These are phyloP conservation scores for Pristis pectinata DNA, from an alignment of 2,797 vertebrate species.

Conservation along the genomic window DNA sequence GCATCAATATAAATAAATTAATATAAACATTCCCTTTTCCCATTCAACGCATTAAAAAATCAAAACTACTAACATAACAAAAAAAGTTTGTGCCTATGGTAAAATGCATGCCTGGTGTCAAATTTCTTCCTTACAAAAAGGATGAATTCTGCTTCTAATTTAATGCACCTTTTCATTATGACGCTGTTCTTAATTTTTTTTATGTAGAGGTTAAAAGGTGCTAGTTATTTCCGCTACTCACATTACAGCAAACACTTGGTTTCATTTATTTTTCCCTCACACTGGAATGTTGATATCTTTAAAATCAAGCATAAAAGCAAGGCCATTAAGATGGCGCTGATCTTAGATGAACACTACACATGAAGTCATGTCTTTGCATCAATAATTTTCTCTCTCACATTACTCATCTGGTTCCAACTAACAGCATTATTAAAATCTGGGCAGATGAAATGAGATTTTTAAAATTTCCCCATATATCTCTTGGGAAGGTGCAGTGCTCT, in stretches of 20 bases:
- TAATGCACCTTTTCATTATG: not conserved
- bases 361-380: not conserved
- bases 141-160: not conserved
- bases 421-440: not conserved
- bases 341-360: no score
- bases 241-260: not conserved
- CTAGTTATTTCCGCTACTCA: not conserved
- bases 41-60: not conserved
- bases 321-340: no score
- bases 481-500: not conserved
- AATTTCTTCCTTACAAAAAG: not conserved
- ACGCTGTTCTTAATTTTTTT: not conserved
- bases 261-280: not conserved
- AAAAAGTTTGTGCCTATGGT: not conserved
- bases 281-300: not conserved
- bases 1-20: not conserved
- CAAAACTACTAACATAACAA: not conserved
- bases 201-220: not conserved
- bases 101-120: not conserved
- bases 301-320: not conserved
- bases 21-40: not conserved
- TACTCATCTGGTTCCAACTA: not conserved
- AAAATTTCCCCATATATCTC: not conserved
- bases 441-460: not conserved
- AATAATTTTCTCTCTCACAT: not conserved